A percentile compares a stretch with the other conserved stretches of the same genome.
These are phyloP conservation scores for Erynnis tages DNA, from an alignment of 2,888 invertebrate species.

Conservation along the genomic window DNA sequence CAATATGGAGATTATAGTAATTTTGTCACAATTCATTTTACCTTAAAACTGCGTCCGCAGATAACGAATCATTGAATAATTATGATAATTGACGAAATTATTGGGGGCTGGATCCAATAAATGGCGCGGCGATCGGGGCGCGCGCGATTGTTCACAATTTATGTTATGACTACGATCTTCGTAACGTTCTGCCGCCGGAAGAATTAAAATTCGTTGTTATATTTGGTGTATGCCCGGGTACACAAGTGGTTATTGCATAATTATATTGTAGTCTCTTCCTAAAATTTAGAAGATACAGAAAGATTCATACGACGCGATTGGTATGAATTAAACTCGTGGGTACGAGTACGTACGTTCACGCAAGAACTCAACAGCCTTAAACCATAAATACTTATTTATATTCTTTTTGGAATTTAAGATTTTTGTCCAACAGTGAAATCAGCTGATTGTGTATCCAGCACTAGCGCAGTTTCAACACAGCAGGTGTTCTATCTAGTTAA, in stretches of 20 bases:
- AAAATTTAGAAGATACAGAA: not conserved
- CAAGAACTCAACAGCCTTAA: too few relatives aligned
- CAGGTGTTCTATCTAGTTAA: too few relatives aligned
- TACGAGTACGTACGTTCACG: too few relatives aligned
- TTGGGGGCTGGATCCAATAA: constrained; percentile 52
- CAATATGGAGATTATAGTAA: constrained; percentile 41
- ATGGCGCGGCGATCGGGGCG: constrained; percentile 39
- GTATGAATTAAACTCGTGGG: too few relatives aligned
- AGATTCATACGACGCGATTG: too few relatives aligned
- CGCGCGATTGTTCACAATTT: constrained; percentile 52
- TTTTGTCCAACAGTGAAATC: too few relatives aligned
- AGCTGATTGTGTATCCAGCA: too few relatives aligned
- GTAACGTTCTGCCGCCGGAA: constrained; percentile 16
- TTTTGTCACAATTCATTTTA: constrained; percentile 33
- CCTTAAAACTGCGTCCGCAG: constrained; percentile 40
- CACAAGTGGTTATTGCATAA: not conserved
- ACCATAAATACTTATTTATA: too few relatives aligned
- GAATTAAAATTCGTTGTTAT: constrained; percentile 21
- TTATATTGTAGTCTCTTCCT: too few relatives aligned
- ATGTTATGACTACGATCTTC: constrained; percentile 38
- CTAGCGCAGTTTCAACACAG: too few relatives aligned
- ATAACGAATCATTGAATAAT: constrained; percentile 71
- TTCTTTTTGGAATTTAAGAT: too few relatives aligned
- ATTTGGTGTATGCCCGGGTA: not conserved
- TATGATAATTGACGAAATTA: constrained; percentile 67